These are phyloP conservation scores for Cossypha dichroa DNA, from an alignment of 2,797 vertebrate species.

Conservation along the genomic window DNA sequence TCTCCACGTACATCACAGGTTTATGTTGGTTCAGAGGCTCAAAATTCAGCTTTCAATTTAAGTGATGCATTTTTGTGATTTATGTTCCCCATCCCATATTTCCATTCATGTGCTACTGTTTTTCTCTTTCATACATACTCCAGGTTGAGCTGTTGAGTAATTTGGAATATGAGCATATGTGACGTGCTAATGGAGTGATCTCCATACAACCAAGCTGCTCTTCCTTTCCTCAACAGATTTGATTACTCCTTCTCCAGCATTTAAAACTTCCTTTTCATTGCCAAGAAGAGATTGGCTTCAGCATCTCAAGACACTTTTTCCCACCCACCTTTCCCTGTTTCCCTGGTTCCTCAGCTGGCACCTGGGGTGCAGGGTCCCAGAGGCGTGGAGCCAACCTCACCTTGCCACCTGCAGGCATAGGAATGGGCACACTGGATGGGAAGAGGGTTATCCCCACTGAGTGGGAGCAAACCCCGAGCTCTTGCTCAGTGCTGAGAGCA, in stretches of 20 bases:
- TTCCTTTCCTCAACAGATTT: not conserved
- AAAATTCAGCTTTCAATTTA: not conserved
- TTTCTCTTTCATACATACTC: not conserved
- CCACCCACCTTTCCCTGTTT: not conserved
- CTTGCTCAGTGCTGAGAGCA: not conserved
- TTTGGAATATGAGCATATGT: not conserved
- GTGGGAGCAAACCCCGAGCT: not conserved
- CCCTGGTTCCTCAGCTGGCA: not conserved
- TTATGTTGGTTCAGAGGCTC: not conserved
- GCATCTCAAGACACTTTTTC: not conserved
- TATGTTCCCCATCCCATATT: not conserved
- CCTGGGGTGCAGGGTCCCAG: not conserved
- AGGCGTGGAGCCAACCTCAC: not conserved
- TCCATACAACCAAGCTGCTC: not conserved
- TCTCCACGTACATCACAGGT: not conserved
- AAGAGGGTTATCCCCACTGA: not conserved
- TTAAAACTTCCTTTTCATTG: not conserved
- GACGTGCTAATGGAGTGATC: not conserved
- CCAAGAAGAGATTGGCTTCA: not conserved
- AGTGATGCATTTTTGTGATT: not conserved
- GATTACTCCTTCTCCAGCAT: not conserved
- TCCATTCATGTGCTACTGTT: not conserved
- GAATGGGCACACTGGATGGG: rapidly evolving
- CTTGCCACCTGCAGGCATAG: rapidly evolving
- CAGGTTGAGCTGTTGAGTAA: not conserved